Evolutionary conservation across 92 coral and sea anemone species (phyloP), one percentile per base, ranked within the genome.

Genomic region (Umimayanthus chanpuru): DNA sequence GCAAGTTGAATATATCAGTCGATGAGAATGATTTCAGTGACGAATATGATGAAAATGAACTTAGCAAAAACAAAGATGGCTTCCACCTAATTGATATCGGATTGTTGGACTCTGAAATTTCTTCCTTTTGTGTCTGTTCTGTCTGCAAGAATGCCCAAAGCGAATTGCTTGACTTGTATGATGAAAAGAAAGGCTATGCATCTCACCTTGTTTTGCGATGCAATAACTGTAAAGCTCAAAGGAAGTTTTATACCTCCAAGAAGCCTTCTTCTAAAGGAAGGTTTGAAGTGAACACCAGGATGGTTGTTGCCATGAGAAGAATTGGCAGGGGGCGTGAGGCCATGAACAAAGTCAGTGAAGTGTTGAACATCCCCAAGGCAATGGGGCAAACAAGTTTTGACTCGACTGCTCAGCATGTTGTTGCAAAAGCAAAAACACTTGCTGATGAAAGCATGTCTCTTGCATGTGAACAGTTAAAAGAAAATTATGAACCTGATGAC

Each of bases 231-330:
- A 77, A 77, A 32, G 58, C 82, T 77, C 28, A 77, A 65, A 65
- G 72, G 72, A 55, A 77, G 58, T 77, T 77, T 77, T 77, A 77
- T 77, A 41, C 82, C 82, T 77, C 82, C 50, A 77, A 77, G 81
- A 77, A 50, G 81, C 44, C 81, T 38, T 77, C 81, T 77, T 21
- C 53, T 38, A 77, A 77, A 50, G 81, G 81, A 50, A 41, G 81
- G 44, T 77, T 30, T 77, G 82, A 77, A 77, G 47, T 77, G 58
- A 77, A 77, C 82, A 77, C 82, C 50, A 77, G 82, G 28, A 77
- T 77, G 56, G 82, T 77, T 21, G 82, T 77, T 39, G 68, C 68
- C 36, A 32, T 32, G 36, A 32, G 36, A 32, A 32, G 36, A 32
- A 32, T 32, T 32, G 36, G 36, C 36, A 32, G 36, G 36, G 36